Evolutionary conservation across 2,888 invertebrate species (phyloP).

Genomic region (Polietes domitor): DNA sequence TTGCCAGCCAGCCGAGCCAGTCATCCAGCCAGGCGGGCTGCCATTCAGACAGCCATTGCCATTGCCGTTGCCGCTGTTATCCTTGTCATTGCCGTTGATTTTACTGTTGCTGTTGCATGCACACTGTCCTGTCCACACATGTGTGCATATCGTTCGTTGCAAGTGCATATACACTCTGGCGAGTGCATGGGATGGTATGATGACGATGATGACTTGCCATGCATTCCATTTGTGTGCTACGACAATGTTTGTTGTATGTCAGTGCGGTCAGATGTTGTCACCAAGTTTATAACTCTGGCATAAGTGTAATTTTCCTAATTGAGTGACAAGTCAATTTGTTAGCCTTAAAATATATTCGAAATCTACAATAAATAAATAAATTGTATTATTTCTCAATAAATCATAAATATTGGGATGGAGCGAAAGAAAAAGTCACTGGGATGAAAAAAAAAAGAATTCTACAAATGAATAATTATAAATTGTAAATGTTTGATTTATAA

Average conservation of each 20-base stretch:
- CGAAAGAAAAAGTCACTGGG: too few relatives aligned
- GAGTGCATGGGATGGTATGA: not conserved
- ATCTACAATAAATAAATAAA: not conserved
- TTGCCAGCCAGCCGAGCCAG: constrained; percentile 14
- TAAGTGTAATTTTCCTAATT: constrained; percentile 64
- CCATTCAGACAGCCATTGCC: constrained; percentile 45
- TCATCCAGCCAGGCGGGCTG: too few relatives aligned
- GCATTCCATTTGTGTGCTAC: constrained; percentile 43
- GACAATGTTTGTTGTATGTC: constrained; percentile 57
- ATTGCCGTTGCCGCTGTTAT: constrained; percentile 16
- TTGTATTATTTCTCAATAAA: too few relatives aligned
- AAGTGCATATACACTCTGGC: not conserved
- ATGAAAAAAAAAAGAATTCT: too few relatives aligned
- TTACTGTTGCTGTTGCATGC: not conserved
- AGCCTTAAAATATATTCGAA: constrained; percentile 44
- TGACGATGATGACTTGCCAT: constrained; percentile 32
- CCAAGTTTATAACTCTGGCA: constrained; percentile 61
- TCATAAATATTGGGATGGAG: too few relatives aligned
- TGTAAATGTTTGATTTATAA: too few relatives aligned
- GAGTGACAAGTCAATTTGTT: constrained; percentile 66
- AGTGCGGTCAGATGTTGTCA: constrained; percentile 63
- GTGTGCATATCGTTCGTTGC: too few relatives aligned
- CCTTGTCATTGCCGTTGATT: constrained; percentile 36
- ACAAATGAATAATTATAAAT: too few relatives aligned
- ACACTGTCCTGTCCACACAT: not conserved